A percentile compares a stretch with the other conserved stretches of the same genome.
Conservation (phyloP, 2,113 vertebrate genomes). For the Paradisaea rubra region DNA sequence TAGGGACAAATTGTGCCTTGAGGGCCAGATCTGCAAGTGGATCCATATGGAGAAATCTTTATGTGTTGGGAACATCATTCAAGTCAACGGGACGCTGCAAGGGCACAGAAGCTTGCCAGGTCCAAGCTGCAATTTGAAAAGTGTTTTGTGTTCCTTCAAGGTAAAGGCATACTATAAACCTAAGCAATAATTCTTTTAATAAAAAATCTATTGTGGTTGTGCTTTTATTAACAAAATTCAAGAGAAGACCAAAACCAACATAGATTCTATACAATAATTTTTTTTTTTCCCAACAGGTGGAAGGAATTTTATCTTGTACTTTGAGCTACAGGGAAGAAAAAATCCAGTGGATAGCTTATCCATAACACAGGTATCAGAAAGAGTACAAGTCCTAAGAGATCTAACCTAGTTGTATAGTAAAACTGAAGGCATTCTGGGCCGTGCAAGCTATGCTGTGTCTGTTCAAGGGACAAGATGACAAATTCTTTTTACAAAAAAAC, state of each 20-base stretch:
- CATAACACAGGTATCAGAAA: slow-evolving; percentile 40
- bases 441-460: neutral
- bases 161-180: slow-evolving; percentile 40
- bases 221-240: slow-evolving; percentile 10
- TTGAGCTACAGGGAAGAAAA: slow-evolving; percentile 56
- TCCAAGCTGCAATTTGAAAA: slow-evolving; percentile 33
- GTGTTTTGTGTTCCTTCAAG: slow-evolving; percentile 49
- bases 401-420: slow-evolving; percentile 44
- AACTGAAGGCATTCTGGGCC: slow-evolving; percentile 41
- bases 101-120: slow-evolving; percentile 52
- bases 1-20: slow-evolving; percentile 53
- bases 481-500: neutral
- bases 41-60: slow-evolving; percentile 63
- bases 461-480: neutral
- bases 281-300: slow-evolving; percentile 21
- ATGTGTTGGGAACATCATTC: slow-evolving; percentile 55
- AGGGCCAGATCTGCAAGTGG: slow-evolving; percentile 53
- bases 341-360: slow-evolving; percentile 32
- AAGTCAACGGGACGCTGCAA: neutral
- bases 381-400: slow-evolving; percentile 45
- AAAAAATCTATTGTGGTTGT: slow-evolving; percentile 23
- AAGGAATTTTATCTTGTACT: slow-evolving; percentile 55
- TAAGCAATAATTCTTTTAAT: slow-evolving; percentile 44
- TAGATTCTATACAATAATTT: neutral
- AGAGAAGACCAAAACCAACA: neutral